Base-by-base conservation (phyloP, 2,797 vertebrate species). In the Lepus oiostolus region DNA sequence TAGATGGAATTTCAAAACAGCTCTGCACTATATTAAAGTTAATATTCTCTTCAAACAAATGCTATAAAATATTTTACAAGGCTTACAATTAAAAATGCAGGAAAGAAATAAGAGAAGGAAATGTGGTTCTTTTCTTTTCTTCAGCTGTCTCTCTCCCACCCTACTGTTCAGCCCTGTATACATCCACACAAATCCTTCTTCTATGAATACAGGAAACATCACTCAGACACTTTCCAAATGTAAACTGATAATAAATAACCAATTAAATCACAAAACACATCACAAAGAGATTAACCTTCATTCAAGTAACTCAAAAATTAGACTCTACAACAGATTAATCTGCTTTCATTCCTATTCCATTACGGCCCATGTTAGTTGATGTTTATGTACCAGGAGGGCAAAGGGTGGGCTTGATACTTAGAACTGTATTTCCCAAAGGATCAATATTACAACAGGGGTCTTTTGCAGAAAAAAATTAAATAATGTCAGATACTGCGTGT, bases 281-380 rank as follows among this genome's bases (percentile, higher is more conserved):
- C 42, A 42, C 42, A 42, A 9, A 42, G 42, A 42, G 42, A 42
- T 42, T 42, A 42, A 42, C 42, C 42, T 42, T 42, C 42, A 42
- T 42, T 42, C 42, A 42, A 42, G 42, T 42, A 42, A 42, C 21
- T 30, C 11, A 90, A 67, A 85, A 35, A 91, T 85, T 79, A 95
- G 90, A 17, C 30, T 54, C 22, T 79, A 21, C 32, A 72, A 89
- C 94, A n/a, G 54, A 86, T 83, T 90, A 96, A 95, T 83, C 93
- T 77, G 94, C 84, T 88, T 75, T 83, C 42, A 88, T 95, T 97
- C 96, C 77, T 95, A 63, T 62, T 95, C 97, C 97, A 90, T 95
- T 97, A 95, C 22, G 82, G 65, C 22, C 91, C 85, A 76, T 83
- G 94, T 94, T 68, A 94, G 82, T 38, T 75, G 52, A 82, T 88